Conservation (phyloP, 2,888 invertebrate genomes). For the Cacoxenus indagator region DNA sequence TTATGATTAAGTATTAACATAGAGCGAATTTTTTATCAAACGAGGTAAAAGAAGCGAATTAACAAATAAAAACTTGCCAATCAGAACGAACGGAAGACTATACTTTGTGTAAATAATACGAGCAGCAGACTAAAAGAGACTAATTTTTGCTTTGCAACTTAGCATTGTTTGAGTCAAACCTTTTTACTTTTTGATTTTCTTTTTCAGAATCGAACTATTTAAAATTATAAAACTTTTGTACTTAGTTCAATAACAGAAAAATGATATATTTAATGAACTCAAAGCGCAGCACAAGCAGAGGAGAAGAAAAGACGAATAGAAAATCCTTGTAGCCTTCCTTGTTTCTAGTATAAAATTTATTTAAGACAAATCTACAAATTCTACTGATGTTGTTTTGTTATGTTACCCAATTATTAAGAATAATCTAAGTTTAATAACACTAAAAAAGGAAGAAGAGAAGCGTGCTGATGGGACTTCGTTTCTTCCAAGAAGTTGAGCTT, state of each 20-base stretch:
- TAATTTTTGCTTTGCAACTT: no score
- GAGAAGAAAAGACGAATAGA: no score
- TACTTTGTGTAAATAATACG: no score
- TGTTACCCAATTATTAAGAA: constrained; percentile 14
- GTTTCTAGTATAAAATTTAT: background rate
- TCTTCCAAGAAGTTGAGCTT: constrained; percentile 21
- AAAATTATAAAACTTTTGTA: background rate
- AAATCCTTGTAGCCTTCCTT: background rate
- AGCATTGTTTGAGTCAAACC: no score
- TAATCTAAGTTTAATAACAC: background rate
- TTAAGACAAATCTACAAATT: background rate
- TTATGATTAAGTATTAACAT: no score
- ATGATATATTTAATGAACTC: background rate
- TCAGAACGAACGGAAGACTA: constrained; percentile 36
- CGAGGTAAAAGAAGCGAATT: background rate
- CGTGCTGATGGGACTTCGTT: no score
- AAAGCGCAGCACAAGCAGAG: constrained; percentile 1
- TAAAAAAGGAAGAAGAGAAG: no score
- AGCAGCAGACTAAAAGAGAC: no score
- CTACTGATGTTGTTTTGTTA: constrained; percentile 16
- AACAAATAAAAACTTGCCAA: constrained; percentile 49
- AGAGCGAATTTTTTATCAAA: no score
- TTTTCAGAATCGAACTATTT: no score
- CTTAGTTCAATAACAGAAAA: background rate
- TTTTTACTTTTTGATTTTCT: no score